phyloP scores from a whole-genome alignment of 2,113 vertebrate genomes.

The Rhipidura dahli region DNA sequence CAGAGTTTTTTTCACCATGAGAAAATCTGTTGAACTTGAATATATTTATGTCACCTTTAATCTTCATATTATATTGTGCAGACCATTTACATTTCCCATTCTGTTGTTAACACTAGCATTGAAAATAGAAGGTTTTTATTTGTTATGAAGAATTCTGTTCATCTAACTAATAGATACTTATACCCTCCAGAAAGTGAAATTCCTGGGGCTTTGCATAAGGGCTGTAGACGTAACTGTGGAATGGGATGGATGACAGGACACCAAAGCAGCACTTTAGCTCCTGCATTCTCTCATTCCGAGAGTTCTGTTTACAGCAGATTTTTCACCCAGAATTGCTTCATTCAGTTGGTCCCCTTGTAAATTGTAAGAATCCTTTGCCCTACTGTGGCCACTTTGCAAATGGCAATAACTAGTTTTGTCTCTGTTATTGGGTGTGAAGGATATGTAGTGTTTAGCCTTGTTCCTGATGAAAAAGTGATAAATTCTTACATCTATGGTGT shows the following conservation, averaged over 20 bases:
- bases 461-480: neutral
- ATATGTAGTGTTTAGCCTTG: neutral
- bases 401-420: neutral
- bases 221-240: neutral
- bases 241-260: neutral
- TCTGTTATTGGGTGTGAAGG: neutral
- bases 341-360: neutral
- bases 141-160: neutral
- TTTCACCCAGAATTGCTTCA: neutral
- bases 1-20: neutral
- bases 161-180: neutral
- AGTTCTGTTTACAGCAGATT: neutral
- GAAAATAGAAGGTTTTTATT: neutral
- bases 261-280: neutral
- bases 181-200: neutral
- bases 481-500: neutral
- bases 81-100: neutral
- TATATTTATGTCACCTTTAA: slow-evolving; percentile 18
- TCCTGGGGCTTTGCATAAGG: neutral
- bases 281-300: neutral
- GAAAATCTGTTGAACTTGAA: neutral
- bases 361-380: neutral
- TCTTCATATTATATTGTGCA: neutral
- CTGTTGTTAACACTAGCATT: neutral
- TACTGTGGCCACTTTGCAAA: neutral